Percentiles rank a stretch among this genome's conserved stretches.
Evolutionary conservation across 2,888 invertebrate species (phyloP).

Genomic region (Rhamphomyia laevipes): DNA sequence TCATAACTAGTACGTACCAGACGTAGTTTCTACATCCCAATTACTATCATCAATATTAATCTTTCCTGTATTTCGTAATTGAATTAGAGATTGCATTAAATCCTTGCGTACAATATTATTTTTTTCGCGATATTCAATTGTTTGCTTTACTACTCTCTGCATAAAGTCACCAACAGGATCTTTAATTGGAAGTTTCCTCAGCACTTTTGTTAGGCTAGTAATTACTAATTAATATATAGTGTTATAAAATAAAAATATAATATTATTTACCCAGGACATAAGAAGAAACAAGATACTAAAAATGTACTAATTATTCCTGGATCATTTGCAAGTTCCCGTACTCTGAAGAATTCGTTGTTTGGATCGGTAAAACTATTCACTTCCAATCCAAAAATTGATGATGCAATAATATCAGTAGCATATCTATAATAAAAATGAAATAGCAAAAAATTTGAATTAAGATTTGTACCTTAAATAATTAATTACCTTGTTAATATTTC

Average conservation of each 20-base stretch:
- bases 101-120: slow-evolving; percentile 36
- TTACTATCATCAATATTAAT: slow-evolving; percentile 27
- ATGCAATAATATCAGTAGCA: slow-evolving; percentile 38
- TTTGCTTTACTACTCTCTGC: slow-evolving; percentile 30
- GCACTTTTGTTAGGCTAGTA: too few relatives aligned
- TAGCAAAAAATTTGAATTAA: slow-evolving; percentile 2
- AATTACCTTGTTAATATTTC: slow-evolving; percentile 23
- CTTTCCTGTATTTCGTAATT: slow-evolving; percentile 35
- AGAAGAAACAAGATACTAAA: too few relatives aligned
- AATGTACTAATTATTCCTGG: too few relatives aligned
- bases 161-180: slow-evolving; percentile 24
- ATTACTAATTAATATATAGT: neutral
- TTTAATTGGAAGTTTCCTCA: slow-evolving; percentile 13
- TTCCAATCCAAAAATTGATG: slow-evolving; percentile 39
- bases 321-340: too few relatives aligned
- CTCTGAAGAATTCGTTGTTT: slow-evolving; percentile 28
- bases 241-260: neutral
- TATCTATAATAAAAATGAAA: slow-evolving; percentile 27
- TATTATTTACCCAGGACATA: slow-evolving; percentile 17
- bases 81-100: slow-evolving; percentile 38
- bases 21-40: slow-evolving; percentile 26
- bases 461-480: slow-evolving; percentile 13
- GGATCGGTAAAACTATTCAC: slow-evolving; percentile 34
- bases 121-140: slow-evolving; percentile 35
- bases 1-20: slow-evolving; percentile 21